These are phyloP conservation scores for Drosophila miranda DNA, from an alignment of 1,140 invertebrate species.

Conservation along the genomic window DNA sequence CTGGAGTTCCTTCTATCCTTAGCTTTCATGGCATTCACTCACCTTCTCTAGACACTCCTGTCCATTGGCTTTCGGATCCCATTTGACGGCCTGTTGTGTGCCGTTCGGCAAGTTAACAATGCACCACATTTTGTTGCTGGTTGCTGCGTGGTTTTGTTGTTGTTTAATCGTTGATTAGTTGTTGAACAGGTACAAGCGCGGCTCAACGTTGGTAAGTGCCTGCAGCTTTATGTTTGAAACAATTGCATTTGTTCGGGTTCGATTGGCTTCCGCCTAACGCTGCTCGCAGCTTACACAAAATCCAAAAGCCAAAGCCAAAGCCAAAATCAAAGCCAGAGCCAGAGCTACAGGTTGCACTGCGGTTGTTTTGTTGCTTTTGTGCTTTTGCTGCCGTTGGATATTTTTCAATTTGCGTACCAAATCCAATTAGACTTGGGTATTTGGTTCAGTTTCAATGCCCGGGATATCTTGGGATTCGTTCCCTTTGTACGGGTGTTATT, in stretches of 20 bases:
- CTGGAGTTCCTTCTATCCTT: too few relatives aligned
- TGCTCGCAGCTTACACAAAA: slow-evolving; percentile 19
- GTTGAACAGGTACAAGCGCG: slow-evolving; percentile 29
- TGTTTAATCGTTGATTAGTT: slow-evolving; percentile 32
- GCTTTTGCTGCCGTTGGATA: slow-evolving; percentile 21
- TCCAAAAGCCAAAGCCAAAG: slow-evolving; percentile 19
- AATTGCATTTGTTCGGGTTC: slow-evolving; percentile 48
- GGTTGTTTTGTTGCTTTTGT: too few relatives aligned
- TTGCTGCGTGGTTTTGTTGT: not conserved
- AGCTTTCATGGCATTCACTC: slow-evolving; percentile 7
- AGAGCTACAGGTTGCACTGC: slow-evolving; percentile 55
- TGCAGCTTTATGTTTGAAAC: slow-evolving; percentile 41
- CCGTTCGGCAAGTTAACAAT: slow-evolving; percentile 92
- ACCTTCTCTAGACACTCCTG: slow-evolving; percentile 95
- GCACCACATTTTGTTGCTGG: slow-evolving; percentile 89
- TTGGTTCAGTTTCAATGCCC: slow-evolving; percentile 29
- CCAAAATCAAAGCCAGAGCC: slow-evolving; percentile 27
- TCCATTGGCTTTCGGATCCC: slow-evolving; percentile 92
- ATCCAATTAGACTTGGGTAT: slow-evolving; percentile 45
- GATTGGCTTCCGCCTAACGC: slow-evolving; percentile 49
- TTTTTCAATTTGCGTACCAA: slow-evolving; percentile 33
- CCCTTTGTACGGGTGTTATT: slow-evolving; percentile 5
- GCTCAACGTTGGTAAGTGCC: slow-evolving; percentile 17
- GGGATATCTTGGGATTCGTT: not conserved
- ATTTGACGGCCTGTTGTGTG: slow-evolving; percentile 91